These are phyloP conservation scores for Lophius piscatorius DNA, from an alignment of 2,113 vertebrate genomes.

Conservation along the genomic window DNA sequence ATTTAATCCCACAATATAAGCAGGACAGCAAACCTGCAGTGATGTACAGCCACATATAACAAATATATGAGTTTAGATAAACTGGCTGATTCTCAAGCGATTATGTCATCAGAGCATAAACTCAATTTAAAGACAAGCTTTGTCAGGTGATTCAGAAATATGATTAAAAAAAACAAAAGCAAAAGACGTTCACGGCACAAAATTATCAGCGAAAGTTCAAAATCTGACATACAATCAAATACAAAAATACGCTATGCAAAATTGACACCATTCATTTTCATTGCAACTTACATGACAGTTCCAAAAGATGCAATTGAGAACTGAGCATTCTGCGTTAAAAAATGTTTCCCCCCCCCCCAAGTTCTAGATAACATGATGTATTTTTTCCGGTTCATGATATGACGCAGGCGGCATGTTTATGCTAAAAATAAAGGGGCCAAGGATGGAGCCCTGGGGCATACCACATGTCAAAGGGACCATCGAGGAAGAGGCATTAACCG, in stretches of 20 bases:
- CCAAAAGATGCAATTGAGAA: no score
- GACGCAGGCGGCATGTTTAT: no score
- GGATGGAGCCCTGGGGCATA: no score
- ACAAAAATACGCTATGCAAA: slow-evolving; percentile 45
- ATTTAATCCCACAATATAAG: slow-evolving; percentile 14
- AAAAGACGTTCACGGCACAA: slow-evolving; percentile 21
- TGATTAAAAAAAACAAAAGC: slow-evolving; percentile 21
- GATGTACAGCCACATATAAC: slow-evolving; percentile 3
- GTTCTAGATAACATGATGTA: no score
- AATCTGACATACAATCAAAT: slow-evolving; percentile 42
- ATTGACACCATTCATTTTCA: slow-evolving; percentile 24
- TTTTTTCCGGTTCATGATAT: no score
- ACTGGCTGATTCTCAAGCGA: slow-evolving; percentile 38
- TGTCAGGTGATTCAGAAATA: slow-evolving; percentile 12
- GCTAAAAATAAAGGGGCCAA: no score
- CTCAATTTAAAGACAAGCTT: slow-evolving; percentile 31
- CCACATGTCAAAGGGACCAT: no score
- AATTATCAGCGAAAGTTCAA: slow-evolving; percentile 14
- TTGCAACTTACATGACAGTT: slow-evolving; percentile 9
- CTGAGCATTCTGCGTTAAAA: no score
- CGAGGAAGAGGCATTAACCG: no score
- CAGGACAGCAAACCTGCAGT: slow-evolving; percentile 7
- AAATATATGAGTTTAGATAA: slow-evolving; percentile 6
- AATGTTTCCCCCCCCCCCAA: no score
- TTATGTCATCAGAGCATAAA: slow-evolving; percentile 1